Evolutionary conservation across 2,797 vertebrate species (phyloP).

Genomic region (Rhabdomys pumilio): DNA sequence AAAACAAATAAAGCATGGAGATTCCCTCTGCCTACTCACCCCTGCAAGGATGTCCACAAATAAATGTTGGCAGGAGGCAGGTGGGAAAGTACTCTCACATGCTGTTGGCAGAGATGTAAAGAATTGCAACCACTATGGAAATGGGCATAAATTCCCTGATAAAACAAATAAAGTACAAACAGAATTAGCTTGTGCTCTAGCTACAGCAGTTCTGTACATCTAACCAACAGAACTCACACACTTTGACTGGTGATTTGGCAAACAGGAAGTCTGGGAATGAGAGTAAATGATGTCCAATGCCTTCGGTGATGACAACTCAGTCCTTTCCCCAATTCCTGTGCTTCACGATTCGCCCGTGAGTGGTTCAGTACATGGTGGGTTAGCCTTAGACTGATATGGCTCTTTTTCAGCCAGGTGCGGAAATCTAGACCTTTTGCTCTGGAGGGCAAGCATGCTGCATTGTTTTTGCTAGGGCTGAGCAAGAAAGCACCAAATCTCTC

Average conservation of each 20-base stretch:
- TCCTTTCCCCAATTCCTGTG: neutral
- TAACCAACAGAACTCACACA: neutral
- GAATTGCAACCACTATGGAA: neutral
- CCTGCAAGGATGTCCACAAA: neutral
- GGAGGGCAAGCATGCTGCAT: neutral
- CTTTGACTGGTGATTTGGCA: conserved; percentile 46
- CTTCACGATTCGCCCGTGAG: accelerated
- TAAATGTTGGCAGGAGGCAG: neutral
- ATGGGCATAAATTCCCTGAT: neutral
- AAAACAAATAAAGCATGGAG: too few species aligned
- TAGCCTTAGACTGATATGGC: neutral
- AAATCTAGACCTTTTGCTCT: conserved; percentile 17
- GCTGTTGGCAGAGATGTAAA: neutral
- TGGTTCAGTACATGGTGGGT: neutral
- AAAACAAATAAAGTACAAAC: neutral
- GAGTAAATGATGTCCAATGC: neutral
- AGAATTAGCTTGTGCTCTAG: too few species aligned
- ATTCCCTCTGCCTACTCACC: neutral
- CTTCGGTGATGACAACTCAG: neutral
- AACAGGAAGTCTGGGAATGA: conserved; percentile 47
- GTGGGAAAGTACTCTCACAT: too few species aligned
- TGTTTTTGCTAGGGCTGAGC: conserved; percentile 47
- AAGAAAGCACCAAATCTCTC: conserved; percentile 67
- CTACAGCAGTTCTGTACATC: neutral
- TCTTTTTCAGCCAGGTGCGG: conserved; percentile 19